Evolutionary conservation across 2,888 invertebrate species (phyloP), one percentile per base, ranked within the genome.

Genomic region (Spodoptera exigua): DNA sequence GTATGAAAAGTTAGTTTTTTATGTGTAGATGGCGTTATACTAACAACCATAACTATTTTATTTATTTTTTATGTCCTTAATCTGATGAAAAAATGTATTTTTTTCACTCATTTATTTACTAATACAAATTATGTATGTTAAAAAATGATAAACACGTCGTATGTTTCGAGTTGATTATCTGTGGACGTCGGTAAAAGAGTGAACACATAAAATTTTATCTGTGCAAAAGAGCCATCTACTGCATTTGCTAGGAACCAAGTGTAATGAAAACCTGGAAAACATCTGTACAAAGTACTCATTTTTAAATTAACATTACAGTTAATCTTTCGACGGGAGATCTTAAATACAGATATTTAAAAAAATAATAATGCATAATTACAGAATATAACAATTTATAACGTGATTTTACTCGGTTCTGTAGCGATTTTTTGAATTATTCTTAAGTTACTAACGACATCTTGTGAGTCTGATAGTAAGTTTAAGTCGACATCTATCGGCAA

Each of bases 401-500:
- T 9, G 27, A 0, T 11, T 35, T 39, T 4, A 16, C 2, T 1
- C 10, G 27, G 13, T 14, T 16, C 37, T 1, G 3, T 18, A 2
- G 7, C 3, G n/a, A 27, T 48, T 12, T 16, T 37, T 18, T 9
- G 37, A 35, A 43, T 37, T 34, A 11, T 44, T 43, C 2, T 7
- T 2, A 1, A 2, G 10, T 0, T 34, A 36, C 34, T 54, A 43
- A 43, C 37, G 79, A 37, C 78, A 80, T 75, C 79, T 81, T 43
- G 10, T 18, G 9, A 5, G 0, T 5, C 0, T 5, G 10, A 2
- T 5, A 3, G 1, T 14, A 12, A 64, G 55, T 62, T 51, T 45
- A 18, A 52, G 45, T 53, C 68, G 86, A 79, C 87, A 85, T 84
- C 89, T 89, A 60, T 76, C 39, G 57, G 5, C 21, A 45, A 48